Base-by-base conservation (phyloP, 2,797 vertebrate genomes). In the Platalea minor region DNA sequence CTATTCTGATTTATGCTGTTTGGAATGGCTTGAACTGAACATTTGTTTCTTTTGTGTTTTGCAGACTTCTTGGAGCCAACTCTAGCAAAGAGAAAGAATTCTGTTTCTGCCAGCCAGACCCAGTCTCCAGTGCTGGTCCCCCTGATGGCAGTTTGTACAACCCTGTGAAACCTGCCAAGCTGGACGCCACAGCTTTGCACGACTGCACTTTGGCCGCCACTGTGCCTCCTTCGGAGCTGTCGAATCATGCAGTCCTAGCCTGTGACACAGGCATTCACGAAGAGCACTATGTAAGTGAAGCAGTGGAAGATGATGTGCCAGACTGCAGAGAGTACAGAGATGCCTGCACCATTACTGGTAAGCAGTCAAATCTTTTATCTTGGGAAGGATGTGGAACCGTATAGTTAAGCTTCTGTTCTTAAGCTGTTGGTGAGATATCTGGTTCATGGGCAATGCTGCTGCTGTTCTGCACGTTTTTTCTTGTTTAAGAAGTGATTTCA, bases 331-430 rank as follows among this genome's bases (percentile, higher is more conserved):
- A 96, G 97, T 98, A 97, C 98, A 98, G 98, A 97, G 99, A 99
- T 99, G 99, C 99, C 95, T 99, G 98, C 98, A 99, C 99, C 98
- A 99, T 99, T 98, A 99, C 99, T 68, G 99, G 99, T 99, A 96
- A 16, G 96, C 54, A n/a, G 16, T 45, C 26, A 8, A 7, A 60
- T 61, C 29, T 65, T 88, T 61, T 33, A 8, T 48, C 31, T 37
- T 21, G 23, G 11, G 45, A 14, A 45, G 29, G 48, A 2, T 18
- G 17, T 23, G 35, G 53, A 68, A 28, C 10, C n/a, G 8, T 6
- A 15, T 26, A 43, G 51, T 45, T 64, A 41, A 35, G 8, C n/a
- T 69, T 81, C 17, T 35, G 6, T 65, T 86, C 76, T 90, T 45
- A 23, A 78, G 17, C 45, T 53, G 4, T 1, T 37, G 37, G 23